Evolutionary conservation across 1,140 invertebrate genomes (phyloP), one percentile per base, ranked within the genome.

Genomic region (Drosophila elegans): DNA sequence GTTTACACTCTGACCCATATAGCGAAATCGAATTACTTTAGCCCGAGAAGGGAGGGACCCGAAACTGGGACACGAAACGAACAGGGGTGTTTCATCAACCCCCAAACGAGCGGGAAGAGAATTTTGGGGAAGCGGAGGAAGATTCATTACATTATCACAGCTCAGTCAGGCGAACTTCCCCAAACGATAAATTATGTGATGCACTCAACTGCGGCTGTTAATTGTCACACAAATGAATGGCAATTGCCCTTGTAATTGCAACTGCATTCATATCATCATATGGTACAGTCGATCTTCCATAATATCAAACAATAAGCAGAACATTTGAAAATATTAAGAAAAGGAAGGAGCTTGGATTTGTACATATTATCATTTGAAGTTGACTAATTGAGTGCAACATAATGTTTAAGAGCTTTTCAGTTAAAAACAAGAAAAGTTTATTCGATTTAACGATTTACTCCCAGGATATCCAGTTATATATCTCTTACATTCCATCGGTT

Each of bases 1-100:
- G 56, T 60, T 83, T 74, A 62, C 68, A 74, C 62, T 78, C 57
- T 89, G 84, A 89, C 85, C 84, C 66, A 89, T 89, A 59, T 79
- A 82, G 16, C 27, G 13, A 32, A 66, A 66, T 72, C 49, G 57
- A 62, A 77, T 57, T 36, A 21, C 48, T 42, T 32, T 41, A 42
- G 38, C 41, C n/a, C 13, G 10, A 9, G 5, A 12, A 29, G 69
- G 16, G 59, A 39, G 73, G 73, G 59, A 16, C 56, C 63, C 27
- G n/a, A 32, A 71, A 71, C 44, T 66, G 46, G 64, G 67, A n/a
- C 68, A 71, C 53, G 12, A 66, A 41, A 71, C 53, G 12, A 66
- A 36, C 66, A 41, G 57, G 67, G 64, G 67, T 71, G 64, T 21
- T 52, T 64, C 13, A 36, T 39, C 44, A 71, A 57, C 66, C 68